Evolutionary conservation across 2,888 invertebrate species (phyloP).

Genomic region (Volucella bombylans): DNA sequence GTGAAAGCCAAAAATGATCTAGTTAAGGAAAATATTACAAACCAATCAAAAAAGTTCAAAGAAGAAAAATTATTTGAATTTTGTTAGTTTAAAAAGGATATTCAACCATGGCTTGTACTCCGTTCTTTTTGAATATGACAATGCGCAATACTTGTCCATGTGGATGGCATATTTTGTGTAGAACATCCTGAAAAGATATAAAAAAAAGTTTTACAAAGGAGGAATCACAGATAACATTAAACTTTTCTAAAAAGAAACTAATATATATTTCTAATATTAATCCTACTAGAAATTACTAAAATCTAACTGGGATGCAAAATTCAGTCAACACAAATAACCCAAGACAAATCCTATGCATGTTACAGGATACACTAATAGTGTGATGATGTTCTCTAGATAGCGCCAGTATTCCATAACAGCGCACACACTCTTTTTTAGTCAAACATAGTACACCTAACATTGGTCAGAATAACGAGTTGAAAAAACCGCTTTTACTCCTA

Average conservation of each 20-base stretch:
- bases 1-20: constrained; percentile 80
- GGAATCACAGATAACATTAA: not conserved
- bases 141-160: constrained; percentile 98
- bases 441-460: constrained; percentile 8
- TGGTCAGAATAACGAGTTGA: not conserved
- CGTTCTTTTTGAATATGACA: constrained; percentile 99
- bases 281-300: too few relatives aligned
- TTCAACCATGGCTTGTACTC: constrained; percentile 99
- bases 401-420: not conserved
- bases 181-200: constrained; percentile 93
- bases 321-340: too few relatives aligned
- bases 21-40: constrained; percentile 85
- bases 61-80: constrained; percentile 1
- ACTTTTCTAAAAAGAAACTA: not conserved
- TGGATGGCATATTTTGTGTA: constrained; percentile 97
- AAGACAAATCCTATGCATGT: too few relatives aligned
- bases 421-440: not conserved
- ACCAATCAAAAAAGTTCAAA: constrained; percentile 19
- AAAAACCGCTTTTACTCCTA: not conserved
- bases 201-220: constrained; percentile 48
- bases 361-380: constrained; percentile 39
- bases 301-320: too few relatives aligned
- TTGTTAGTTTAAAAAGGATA: constrained; percentile 90
- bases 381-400: constrained; percentile 10
- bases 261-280: not conserved